Conservation (phyloP, 2,797 vertebrate genomes). For the Labeo calbasu region DNA sequence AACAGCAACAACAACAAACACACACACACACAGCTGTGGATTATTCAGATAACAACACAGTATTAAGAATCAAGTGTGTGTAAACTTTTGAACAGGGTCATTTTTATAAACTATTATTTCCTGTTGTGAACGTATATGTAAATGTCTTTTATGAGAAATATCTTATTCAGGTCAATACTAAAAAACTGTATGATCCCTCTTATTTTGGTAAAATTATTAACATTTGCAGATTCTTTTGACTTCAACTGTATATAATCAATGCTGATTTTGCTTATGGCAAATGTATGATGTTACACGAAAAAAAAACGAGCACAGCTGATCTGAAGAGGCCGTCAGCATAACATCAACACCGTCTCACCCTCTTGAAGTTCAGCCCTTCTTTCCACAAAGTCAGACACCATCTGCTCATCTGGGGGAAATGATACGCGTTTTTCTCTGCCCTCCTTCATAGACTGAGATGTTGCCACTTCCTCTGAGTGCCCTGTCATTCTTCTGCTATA, state of each 20-base stretch:
- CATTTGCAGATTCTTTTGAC: too few species aligned
- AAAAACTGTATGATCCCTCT: too few species aligned
- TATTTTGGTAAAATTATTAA: too few species aligned
- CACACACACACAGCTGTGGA: too few species aligned
- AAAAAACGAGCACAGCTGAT: neutral
- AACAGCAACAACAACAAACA: too few species aligned
- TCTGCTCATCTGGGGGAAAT: conserved; percentile 79
- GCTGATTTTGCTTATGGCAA: neutral
- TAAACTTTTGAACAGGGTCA: too few species aligned
- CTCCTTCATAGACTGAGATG: conserved; percentile 61
- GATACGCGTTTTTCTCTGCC: conserved; percentile 75
- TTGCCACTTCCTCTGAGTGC: conserved; percentile 56
- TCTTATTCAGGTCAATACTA: too few species aligned
- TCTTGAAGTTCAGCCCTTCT: conserved; percentile 55
- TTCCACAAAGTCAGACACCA: conserved; percentile 78
- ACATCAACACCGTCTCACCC: conserved; percentile 66
- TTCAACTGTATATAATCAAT: neutral
- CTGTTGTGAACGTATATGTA: too few species aligned
- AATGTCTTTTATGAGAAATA: too few species aligned
- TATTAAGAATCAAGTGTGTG: too few species aligned
- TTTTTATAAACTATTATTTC: too few species aligned
- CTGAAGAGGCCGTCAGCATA: conserved; percentile 12
- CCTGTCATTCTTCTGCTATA: conserved; percentile 66
- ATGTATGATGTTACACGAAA: neutral
- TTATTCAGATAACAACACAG: too few species aligned